These are phyloP conservation scores for Trichonephila clavipes DNA, from an alignment of 1,140 invertebrate species.

Conservation along the genomic window DNA sequence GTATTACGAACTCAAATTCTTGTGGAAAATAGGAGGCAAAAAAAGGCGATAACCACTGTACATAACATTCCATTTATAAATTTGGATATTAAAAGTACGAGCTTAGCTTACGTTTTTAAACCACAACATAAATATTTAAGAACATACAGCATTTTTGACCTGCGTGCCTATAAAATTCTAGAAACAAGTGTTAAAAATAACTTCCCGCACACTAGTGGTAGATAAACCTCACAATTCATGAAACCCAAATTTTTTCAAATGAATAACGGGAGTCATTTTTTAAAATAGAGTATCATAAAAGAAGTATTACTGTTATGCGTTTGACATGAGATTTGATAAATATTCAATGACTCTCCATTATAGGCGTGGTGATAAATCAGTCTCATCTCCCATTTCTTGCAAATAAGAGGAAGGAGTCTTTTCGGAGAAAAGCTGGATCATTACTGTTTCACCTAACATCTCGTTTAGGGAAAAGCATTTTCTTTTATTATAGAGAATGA, in stretches of 20 bases:
- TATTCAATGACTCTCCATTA: not conserved
- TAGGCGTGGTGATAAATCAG: not conserved
- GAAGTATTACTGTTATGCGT: not conserved
- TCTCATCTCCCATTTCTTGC: not conserved
- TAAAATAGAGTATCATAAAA: not conserved
- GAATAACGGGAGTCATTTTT: not conserved
- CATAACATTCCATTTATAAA: too few species aligned
- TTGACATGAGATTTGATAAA: not conserved
- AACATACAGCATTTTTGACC: too few species aligned
- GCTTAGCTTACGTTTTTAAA: too few species aligned
- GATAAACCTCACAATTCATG: not conserved
- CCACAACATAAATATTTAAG: too few species aligned
- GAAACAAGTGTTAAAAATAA: too few species aligned
- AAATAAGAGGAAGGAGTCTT: not conserved
- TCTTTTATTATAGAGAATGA: not conserved
- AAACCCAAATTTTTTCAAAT: not conserved
- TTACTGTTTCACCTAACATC: not conserved
- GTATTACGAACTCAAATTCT: too few species aligned
- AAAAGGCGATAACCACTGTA: too few species aligned
- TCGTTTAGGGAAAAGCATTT: not conserved
- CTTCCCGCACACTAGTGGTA: too few species aligned
- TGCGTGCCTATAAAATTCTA: too few species aligned
- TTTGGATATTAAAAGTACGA: too few species aligned
- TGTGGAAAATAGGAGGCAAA: too few species aligned
- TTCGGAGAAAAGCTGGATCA: not conserved